phyloP scores from a whole-genome alignment of 2,113 vertebrate species.

The Urocynchramus pylzowi region DNA sequence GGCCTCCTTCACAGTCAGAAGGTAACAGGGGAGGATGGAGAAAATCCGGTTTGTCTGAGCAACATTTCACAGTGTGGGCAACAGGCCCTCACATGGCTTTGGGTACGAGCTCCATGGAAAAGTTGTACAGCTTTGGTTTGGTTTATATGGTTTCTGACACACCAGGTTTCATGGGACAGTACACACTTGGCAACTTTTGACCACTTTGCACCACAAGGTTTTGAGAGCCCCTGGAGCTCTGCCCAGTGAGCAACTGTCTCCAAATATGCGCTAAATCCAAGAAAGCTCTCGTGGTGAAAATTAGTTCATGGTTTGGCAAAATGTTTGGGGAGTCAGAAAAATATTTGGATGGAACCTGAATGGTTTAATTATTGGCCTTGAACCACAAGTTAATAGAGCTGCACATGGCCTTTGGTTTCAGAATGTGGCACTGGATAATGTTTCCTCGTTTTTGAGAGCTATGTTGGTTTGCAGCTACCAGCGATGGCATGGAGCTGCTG shows the following conservation, averaged over 20 bases:
- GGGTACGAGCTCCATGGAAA: conserved; percentile 28
- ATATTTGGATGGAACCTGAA: conserved; percentile 22
- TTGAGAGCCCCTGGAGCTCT: conserved; percentile 10
- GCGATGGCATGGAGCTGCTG: not conserved
- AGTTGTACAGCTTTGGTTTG: not conserved
- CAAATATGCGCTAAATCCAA: conserved; percentile 20
- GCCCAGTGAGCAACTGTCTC: conserved; percentile 48
- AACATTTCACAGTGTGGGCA: not conserved
- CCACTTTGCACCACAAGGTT: not conserved
- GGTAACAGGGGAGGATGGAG: not conserved
- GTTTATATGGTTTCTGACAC: conserved; percentile 33
- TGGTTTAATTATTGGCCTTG: conserved; percentile 45
- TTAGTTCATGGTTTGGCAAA: conserved; percentile 65
- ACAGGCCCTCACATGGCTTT: not conserved
- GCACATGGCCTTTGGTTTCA: conserved; percentile 25
- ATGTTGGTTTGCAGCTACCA: not conserved
- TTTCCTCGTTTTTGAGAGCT: not conserved
- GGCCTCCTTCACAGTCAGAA: not conserved
- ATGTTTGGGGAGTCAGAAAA: conserved; percentile 34
- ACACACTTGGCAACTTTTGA: not conserved
- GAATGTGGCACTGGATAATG: conserved; percentile 7
- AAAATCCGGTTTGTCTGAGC: not conserved
- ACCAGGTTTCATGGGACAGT: not conserved
- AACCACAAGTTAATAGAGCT: conserved; percentile 36
- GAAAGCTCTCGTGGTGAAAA: conserved; percentile 37